Base-by-base conservation (phyloP, 2,888 invertebrate genomes). In the Aspidiotus destructor region DNA sequence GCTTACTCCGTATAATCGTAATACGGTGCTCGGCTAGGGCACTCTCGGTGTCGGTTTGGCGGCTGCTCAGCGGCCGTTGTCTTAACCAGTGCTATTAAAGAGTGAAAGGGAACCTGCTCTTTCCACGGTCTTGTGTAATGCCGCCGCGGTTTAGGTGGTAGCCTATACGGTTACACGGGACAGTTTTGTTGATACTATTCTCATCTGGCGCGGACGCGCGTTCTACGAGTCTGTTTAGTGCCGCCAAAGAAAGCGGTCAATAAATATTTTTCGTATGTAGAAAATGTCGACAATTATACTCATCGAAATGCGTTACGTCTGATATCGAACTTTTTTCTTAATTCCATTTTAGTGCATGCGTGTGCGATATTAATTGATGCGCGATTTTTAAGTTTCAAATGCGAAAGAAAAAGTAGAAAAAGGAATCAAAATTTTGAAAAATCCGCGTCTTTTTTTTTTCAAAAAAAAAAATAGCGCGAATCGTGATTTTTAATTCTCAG, bases 61-160 rank as follows among this genome's bases (percentile, higher is more conserved):
- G 55, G 55, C 55, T 55, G n/a, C n/a, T 10, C 16, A 15, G 15
- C n/a, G 9, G 55, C n/a, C 28, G 28, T 58, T 28, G 58, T 58
- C 28, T 17, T 28, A 28, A 67, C 60, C 67, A 67, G 67, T 44
- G 52, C 67, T 58, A 67, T 67, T 67, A 67, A 60, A 67, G 67
- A 67, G 67, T 67, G 67, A 67, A 67, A 67, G 67, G 67, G 40
- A 67, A 67, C 67, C 67, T 67, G 67, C 61, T 58, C 58, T 58
- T 58, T 58, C 58, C 58, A 58, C 28, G 58, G 16, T 58, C 58
- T 58, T 58, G 58, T 58, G 58, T 61, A 61, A 61, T 44, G 61
- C n/a, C 61, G 15, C 10, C 17, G 40, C 40, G 60, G 40, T 28
- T 40, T 60, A 60, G 17, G 40, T 60, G 40, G 60, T 48, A n/a